These are phyloP conservation scores for Chalcis sispes DNA, from an alignment of 2,888 invertebrate species.

Conservation along the genomic window DNA sequence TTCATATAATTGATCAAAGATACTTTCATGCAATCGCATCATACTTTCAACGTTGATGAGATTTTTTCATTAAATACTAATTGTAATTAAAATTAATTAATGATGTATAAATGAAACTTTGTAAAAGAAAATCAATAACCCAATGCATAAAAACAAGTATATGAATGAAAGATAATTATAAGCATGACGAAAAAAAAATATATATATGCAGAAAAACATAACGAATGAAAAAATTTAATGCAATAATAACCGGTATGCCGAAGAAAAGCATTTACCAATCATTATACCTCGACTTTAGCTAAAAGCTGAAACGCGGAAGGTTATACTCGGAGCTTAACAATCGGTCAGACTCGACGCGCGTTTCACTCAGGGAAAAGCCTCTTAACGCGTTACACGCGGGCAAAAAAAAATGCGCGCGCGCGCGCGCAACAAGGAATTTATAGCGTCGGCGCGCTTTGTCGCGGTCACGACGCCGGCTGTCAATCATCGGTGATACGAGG, in stretches of 20 bases:
- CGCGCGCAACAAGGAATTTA: conserved; percentile 57
- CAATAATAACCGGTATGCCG: conserved; percentile 24
- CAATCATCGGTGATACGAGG: conserved; percentile 74
- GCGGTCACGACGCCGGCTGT: conserved; percentile 72
- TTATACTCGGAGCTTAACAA: conserved; percentile 45
- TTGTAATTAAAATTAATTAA: too few species aligned
- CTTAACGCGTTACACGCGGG: background rate
- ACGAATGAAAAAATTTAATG: conserved; percentile 1
- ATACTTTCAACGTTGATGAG: too few species aligned
- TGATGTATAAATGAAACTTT: too few species aligned
- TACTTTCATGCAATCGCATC: too few species aligned
- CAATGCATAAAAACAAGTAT: too few species aligned
- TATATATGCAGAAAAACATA: too few species aligned
- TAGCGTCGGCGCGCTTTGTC: conserved; percentile 74
- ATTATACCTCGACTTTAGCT: conserved; percentile 30
- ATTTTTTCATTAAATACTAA: too few species aligned
- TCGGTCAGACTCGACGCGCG: conserved; percentile 46
- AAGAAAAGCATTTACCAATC: conserved; percentile 38
- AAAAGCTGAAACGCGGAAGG: conserved; percentile 9
- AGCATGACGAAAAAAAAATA: too few species aligned
- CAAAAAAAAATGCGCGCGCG: background rate
- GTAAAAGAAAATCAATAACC: too few species aligned
- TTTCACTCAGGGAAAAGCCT: conserved; percentile 33
- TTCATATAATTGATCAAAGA: too few species aligned
- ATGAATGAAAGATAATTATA: too few species aligned